Evolutionary conservation across 2,113 vertebrate genomes (phyloP).

Genomic region (Lathamus discolor): DNA sequence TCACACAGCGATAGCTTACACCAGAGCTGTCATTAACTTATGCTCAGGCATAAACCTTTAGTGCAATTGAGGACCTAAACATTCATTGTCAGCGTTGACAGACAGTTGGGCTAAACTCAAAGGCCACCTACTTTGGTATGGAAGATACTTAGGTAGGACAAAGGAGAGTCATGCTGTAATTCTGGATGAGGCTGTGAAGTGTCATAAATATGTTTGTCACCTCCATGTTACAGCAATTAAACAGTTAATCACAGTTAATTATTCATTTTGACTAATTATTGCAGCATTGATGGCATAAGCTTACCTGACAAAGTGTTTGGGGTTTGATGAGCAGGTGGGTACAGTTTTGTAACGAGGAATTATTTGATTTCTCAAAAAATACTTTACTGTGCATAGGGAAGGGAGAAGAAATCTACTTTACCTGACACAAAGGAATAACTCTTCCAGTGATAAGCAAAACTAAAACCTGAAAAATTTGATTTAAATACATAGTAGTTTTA

Average conservation of each 20-base stretch:
- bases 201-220: not conserved
- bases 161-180: not conserved
- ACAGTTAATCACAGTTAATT: not conserved
- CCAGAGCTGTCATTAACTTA: not conserved
- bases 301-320: not conserved
- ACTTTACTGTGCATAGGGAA: not conserved
- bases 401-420: not conserved
- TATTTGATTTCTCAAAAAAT: not conserved
- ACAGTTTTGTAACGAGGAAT: not conserved
- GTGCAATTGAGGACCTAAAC: rapidly evolving
- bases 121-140: not conserved
- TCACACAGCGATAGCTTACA: not conserved
- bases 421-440: not conserved
- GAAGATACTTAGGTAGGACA: not conserved
- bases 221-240: not conserved
- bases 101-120: not conserved
- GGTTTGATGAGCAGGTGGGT: not conserved
- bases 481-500: not conserved
- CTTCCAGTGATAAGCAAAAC: not conserved
- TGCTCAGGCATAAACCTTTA: not conserved
- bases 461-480: not conserved
- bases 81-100: not conserved
- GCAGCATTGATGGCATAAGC: not conserved
- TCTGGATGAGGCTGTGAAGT: not conserved
- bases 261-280: not conserved